These are phyloP conservation scores for Cephus pulcher DNA, from an alignment of 2,888 invertebrate genomes.

Conservation along the genomic window DNA sequence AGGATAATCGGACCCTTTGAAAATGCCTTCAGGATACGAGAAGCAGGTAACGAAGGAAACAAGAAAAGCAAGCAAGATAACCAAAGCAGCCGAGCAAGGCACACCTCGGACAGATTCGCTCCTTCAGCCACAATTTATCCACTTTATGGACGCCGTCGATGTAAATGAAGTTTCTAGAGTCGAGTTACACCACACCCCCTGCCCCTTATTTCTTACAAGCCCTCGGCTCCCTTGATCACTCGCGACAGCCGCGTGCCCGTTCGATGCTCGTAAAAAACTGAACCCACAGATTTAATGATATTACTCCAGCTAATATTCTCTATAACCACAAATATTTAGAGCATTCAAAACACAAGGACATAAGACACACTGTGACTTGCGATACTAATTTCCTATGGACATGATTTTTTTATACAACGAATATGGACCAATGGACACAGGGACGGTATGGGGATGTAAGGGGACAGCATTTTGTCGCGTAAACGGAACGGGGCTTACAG, in stretches of 20 bases:
- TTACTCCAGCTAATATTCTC: no score
- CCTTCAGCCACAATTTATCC: constrained; percentile 41
- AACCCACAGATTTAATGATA: not conserved
- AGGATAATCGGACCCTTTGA: no score
- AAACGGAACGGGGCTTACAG: constrained; percentile 23
- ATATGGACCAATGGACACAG: no score
- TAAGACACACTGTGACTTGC: no score
- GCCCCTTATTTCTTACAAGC: no score
- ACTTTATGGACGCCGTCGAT: constrained; percentile 46
- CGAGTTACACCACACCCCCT: constrained; percentile 13
- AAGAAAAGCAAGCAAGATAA: no score
- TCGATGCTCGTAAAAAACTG: constrained; percentile 42
- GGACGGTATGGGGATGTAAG: not conserved
- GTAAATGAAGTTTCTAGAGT: constrained; percentile 40
- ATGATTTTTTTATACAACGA: not conserved
- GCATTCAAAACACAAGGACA: no score
- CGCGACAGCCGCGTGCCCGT: constrained; percentile 21
- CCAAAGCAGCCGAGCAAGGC: no score
- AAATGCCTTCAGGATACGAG: no score
- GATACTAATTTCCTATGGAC: not conserved
- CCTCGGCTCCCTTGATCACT: no score
- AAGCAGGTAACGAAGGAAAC: no score
- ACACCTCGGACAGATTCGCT: not conserved
- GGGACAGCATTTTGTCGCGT: not conserved
- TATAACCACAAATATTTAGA: no score